Percentiles rank a stretch among this genome's conserved stretches.
phyloP scores from a whole-genome alignment of 2,797 vertebrate species.

The Potorous gilbertii region DNA sequence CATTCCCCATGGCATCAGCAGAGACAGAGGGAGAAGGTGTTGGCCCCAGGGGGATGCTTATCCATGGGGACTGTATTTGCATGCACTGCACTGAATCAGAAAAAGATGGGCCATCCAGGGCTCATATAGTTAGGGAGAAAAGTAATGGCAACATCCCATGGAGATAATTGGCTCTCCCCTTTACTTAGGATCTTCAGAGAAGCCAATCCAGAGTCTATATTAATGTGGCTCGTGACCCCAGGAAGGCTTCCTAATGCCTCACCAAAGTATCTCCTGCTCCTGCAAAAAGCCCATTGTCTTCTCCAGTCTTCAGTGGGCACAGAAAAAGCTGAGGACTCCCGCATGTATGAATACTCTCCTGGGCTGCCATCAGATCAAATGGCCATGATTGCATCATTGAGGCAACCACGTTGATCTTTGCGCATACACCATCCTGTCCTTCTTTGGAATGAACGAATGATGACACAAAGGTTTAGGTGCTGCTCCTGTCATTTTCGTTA shows the following conservation, averaged over 20 bases:
- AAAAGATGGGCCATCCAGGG: neutral
- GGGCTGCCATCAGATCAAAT: neutral
- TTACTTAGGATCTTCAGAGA: slow-evolving; percentile 42
- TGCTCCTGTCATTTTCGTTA: neutral
- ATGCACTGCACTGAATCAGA: neutral
- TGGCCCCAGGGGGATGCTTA: neutral
- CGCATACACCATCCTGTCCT: neutral
- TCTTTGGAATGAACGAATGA: neutral
- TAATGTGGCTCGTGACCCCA: neutral
- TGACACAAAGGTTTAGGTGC: neutral
- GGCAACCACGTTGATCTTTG: slow-evolving; percentile 5
- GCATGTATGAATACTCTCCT: neutral
- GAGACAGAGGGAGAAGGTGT: neutral
- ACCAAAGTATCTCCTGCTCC: neutral
- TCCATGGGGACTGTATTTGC: neutral
- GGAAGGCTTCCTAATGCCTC: neutral
- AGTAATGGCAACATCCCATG: neutral
- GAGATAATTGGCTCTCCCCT: slow-evolving; percentile 12
- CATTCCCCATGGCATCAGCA: neutral
- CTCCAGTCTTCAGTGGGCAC: neutral
- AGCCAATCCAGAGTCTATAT: neutral
- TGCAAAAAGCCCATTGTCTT: neutral
- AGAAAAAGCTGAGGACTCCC: neutral
- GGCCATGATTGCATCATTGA: neutral
- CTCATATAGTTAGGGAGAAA: neutral